Evolutionary conservation across 1,140 invertebrate genomes (phyloP), one percentile per base, ranked within the genome.

Genomic region (Reticulitermes speratus): DNA sequence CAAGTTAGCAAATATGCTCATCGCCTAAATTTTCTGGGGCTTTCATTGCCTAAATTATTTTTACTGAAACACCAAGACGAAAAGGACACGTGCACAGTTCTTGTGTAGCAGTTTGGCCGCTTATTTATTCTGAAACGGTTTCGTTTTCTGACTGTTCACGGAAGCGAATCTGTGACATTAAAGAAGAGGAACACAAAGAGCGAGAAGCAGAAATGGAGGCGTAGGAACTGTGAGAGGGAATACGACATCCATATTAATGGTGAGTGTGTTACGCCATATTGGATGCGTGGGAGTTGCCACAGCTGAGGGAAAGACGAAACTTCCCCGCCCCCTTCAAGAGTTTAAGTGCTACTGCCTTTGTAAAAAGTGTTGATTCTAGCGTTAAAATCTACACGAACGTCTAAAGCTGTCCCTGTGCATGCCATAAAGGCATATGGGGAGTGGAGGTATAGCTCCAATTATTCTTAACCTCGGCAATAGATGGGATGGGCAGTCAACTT

Each of bases 231-330:
- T 16, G n/a, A 30, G 25, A 75, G 65, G 19, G 59, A 65, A 65
- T 65, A 23, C 59, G 59, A 30, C 65, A 30, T 75, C 65, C 65
- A 75, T 75, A 75, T 75, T 75, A 65, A 75, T 75, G 65, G 65
- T 9, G 65, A 75, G 65, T 2, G 21, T n/a, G 25, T 75, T 75
- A n/a, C 65, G 65, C 65, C 65, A 75, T 75, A 75, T 75, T 75
- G 65, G 65, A 75, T 75, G n/a, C 65, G 65, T 75, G 65, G 65
- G 65, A 75, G 65, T 30, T 75, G n/a, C 65, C 65, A 75, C 65
- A 75, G 65, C 65, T 75, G 65, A 75, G 2, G n/a, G 65, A 75
- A 75, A 19, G 65, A 1, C 11, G 65, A 75, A 75, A 19, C 65
- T 55, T 14, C 52, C 52, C 52, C 14, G 5, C 19, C 65, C 14